A percentile compares a stretch with the other conserved stretches of the same genome.
These are phyloP conservation scores for Crotophaga sulcirostris DNA, from an alignment of 2,113 vertebrate genomes.

Conservation along the genomic window DNA sequence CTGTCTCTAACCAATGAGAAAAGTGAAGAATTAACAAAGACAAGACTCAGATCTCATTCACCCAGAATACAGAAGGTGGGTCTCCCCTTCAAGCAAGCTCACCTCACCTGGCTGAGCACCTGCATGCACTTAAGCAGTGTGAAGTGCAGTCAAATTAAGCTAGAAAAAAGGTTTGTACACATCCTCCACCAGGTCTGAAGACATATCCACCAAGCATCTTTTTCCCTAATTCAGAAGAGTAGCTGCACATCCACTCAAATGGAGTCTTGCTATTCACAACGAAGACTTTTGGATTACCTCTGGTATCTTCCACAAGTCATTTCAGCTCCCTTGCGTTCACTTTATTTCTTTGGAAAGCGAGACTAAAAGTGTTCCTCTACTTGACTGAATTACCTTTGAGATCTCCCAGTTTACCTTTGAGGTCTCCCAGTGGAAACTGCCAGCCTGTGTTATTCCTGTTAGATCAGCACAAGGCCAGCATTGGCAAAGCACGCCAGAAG, in stretches of 20 bases:
- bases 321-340: not conserved
- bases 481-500: not conserved
- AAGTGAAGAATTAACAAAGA: not conserved
- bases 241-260: not conserved
- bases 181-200: not conserved
- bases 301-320: not conserved
- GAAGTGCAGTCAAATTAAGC: not conserved
- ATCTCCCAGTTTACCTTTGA: not conserved
- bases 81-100: not conserved
- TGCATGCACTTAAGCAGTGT: not conserved
- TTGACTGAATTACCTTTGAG: not conserved
- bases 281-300: not conserved
- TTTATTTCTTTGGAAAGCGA: not conserved
- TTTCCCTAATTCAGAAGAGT: fast-evolving
- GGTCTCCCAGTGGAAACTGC: not conserved
- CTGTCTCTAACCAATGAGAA: not conserved
- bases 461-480: not conserved
- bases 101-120: not conserved
- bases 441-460: not conserved
- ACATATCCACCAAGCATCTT: fast-evolving
- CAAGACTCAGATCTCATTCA: not conserved
- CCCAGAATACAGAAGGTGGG: not conserved
- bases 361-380: not conserved
- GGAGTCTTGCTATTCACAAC: not conserved
- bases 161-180: not conserved